These are phyloP conservation scores for Hartigia nigra DNA, from an alignment of 2,888 invertebrate species.

Conservation along the genomic window DNA sequence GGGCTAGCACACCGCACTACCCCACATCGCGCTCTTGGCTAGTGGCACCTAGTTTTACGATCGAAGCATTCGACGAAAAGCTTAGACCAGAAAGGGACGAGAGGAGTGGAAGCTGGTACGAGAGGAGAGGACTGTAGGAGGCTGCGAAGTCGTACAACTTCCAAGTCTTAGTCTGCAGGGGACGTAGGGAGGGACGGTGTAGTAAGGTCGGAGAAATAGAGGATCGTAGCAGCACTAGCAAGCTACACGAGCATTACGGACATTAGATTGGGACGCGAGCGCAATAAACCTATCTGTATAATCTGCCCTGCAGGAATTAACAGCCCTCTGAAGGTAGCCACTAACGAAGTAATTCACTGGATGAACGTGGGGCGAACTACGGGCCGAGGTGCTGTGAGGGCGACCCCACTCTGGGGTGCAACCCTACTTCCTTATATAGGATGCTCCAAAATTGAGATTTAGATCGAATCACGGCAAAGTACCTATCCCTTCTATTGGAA, in stretches of 20 bases:
- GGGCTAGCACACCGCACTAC: not conserved
- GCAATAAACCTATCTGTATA: constrained; percentile 67
- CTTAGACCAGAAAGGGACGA: constrained; percentile 27
- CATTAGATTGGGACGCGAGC: constrained; percentile 66
- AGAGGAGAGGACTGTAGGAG: constrained; percentile 20
- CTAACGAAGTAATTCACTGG: constrained; percentile 67
- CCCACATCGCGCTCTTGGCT: not conserved
- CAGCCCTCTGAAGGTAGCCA: constrained; percentile 67
- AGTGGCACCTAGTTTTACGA: not conserved
- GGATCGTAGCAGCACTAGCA: constrained; percentile 24
- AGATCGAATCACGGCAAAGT: constrained; percentile 57
- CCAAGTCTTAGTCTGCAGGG: not conserved
- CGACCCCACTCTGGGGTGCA: constrained; percentile 21
- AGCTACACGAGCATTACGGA: constrained; percentile 63
- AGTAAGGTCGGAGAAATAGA: constrained; percentile 4
- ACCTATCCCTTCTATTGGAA: constrained; percentile 31
- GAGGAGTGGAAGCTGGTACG: constrained; percentile 30
- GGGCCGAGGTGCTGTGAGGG: constrained; percentile 29
- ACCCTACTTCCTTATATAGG: constrained; percentile 32
- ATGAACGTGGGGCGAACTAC: constrained; percentile 57
- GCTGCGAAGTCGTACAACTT: not conserved
- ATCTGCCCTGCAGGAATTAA: constrained; percentile 67
- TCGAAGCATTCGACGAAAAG: not conserved
- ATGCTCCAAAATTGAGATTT: constrained; percentile 61
- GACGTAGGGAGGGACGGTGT: not conserved